Base-by-base conservation (phyloP, 2,113 vertebrate genomes). In the Embiotoca jacksoni region DNA sequence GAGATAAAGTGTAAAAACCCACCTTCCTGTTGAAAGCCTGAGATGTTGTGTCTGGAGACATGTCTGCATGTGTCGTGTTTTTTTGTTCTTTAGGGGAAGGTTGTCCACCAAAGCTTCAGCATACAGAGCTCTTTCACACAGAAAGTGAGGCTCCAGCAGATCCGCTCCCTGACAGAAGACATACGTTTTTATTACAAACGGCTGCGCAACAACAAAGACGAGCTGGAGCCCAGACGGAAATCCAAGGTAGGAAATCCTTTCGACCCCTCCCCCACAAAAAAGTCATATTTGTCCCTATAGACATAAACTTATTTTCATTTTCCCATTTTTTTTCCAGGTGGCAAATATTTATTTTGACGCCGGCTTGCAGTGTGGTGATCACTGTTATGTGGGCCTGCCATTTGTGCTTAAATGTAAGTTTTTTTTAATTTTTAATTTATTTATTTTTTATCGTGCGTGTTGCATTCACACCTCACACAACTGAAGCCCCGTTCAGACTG, bases 291-390 rank as follows among this genome's bases (percentile, higher is more conserved):
- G 10, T 67, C 33, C 47, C 49, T 50, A 10, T 3, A 33, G 41
- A 83, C 65, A 44, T 30, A 31, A 69, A 68, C 31, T 8, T 78
- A 76, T 76, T 90, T 89, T 15, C 6, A 67, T 50, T 67, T 73
- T 30, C 75, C 44, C 60, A 15, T 85, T 41, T 86, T 23, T 23
- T 85, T 71, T 94, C 91, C 94, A 99, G 98, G 97, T 99, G 78
- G 98, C 98, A 92, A 98, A 99, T 95, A 94, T 99, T 95, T 99
- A 99, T 96, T 99, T 99, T 95, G 98, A 99, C 66, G 95, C 98
- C 89, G 89, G 95, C 88, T 95, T 97, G 80, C 96, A 97, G 47
- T 99, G 98, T 93, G 97, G 96, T 75, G 96, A 97, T 93, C 96
- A 94, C 60, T 99, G 98, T 94, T 99, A 99, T 78, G 94, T 96